Evolutionary conservation across 2,113 vertebrate species (phyloP).

Genomic region (Chauna torquata): DNA sequence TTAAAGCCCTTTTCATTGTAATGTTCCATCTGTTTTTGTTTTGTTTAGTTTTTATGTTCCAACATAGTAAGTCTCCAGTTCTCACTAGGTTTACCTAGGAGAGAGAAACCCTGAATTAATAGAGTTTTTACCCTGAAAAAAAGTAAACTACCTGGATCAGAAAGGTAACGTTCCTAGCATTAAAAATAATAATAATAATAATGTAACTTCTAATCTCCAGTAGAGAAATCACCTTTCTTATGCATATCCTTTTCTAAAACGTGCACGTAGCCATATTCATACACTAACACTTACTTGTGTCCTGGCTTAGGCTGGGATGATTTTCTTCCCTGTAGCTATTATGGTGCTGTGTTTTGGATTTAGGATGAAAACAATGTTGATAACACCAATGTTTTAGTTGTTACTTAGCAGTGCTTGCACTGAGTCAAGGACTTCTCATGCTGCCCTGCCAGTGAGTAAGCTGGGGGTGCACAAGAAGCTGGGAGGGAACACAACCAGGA

Average conservation of each 20-base stretch:
- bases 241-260: not conserved
- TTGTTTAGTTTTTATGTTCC: not conserved
- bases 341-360: no score
- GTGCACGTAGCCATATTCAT: not conserved
- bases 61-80: rapidly evolving
- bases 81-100: not conserved
- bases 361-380: no score
- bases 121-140: no score
- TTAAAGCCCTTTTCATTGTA: not conserved
- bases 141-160: not conserved
- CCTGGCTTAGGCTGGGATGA: no score
- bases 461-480: no score
- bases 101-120: not conserved
- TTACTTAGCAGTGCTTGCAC: no score
- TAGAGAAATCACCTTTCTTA: not conserved
- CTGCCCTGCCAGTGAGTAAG: no score
- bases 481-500: no score
- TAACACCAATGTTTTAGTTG: no score
- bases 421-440: no score
- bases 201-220: not conserved
- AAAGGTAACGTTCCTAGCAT: not conserved
- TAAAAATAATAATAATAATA: not conserved
- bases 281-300: not conserved
- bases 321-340: no score
- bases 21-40: not conserved